Base-by-base conservation (phyloP, 2,113 vertebrate genomes). In the Entosphenus tridentatus region DNA sequence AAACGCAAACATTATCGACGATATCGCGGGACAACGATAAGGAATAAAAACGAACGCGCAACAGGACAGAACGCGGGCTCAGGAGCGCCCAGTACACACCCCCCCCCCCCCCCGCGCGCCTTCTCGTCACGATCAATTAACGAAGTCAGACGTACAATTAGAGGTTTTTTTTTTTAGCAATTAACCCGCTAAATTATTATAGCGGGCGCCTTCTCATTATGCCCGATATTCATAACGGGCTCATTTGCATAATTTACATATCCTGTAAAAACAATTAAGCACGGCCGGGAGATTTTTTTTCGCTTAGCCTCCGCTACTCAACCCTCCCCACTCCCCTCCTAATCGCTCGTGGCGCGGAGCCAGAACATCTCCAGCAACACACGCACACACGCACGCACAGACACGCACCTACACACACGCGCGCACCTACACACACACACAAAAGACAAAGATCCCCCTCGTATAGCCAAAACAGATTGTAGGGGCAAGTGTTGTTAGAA, bases 181-280 rank as follows among this genome's bases (percentile, higher is more conserved):
- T 65, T 65, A 65, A 65, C 62, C 62, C 62, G 62, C 21, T 65
- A 65, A 65, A 65, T 65, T n/a, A 65, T 65, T 65, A 65, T 65
- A 65, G 62, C 62, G 62, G 58, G 62, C 62, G 62, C 62, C 62
- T 65, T 21, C 62, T 65, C 62, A 65, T 65, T 65, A 65, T 65
- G 62, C 62, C n/a, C n/a, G 62, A 65, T 65, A 65, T 65, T 65
- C 62, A 65, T 65, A 65, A 65, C 62, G 62, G 62, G 62, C 8
- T 65, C 62, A 65, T 65, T 65, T 65, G 62, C 62, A 65, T 65
- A 65, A 65, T 65, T 65, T 65, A 65, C 62, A 65, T 65, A 65
- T 65, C 62, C 62, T 65, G 62, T 65, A 65, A 65, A 65, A 65
- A 65, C 62, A 65, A 65, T 65, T 65, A 65, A 65, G 62, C 62